Percentiles rank a stretch among this genome's conserved stretches.
Conservation (phyloP, 1,140 invertebrate species). For the Drosophila cardini region DNA sequence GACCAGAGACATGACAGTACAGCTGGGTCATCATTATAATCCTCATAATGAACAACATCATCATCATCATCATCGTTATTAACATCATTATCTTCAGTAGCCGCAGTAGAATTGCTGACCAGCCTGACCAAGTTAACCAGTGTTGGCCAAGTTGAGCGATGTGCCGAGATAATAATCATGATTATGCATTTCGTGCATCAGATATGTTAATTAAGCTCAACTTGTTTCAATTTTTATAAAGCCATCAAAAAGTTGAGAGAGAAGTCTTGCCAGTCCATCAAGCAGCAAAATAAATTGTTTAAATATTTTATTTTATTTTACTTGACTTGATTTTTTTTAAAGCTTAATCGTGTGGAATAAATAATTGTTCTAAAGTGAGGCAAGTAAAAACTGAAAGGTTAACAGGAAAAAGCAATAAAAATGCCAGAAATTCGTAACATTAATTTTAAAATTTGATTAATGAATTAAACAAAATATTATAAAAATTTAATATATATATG, state of each 20-base stretch:
- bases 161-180: conserved; percentile 31
- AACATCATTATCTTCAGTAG: too few species aligned
- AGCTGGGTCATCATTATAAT: conserved; percentile 15
- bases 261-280: neutral
- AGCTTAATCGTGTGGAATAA: neutral
- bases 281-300: neutral
- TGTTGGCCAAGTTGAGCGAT: conserved; percentile 12
- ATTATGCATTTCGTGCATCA: conserved; percentile 35
- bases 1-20: conserved; percentile 2
- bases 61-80: too few species aligned
- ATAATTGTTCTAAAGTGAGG: too few species aligned
- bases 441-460: too few species aligned
- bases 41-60: too few species aligned
- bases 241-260: neutral
- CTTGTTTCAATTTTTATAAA: conserved; percentile 17
- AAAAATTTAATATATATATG: too few species aligned
- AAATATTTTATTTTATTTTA: neutral
- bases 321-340: neutral
- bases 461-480: too few species aligned
- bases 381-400: too few species aligned
- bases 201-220: conserved; percentile 39
- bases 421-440: too few species aligned
- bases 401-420: too few species aligned
- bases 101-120: conserved; percentile 34
- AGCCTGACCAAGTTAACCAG: conserved; percentile 12